Evolutionary conservation across 92 coral and sea anemone species (phyloP), one percentile per base, ranked within the genome.

Genomic region (Actinostola sp.): DNA sequence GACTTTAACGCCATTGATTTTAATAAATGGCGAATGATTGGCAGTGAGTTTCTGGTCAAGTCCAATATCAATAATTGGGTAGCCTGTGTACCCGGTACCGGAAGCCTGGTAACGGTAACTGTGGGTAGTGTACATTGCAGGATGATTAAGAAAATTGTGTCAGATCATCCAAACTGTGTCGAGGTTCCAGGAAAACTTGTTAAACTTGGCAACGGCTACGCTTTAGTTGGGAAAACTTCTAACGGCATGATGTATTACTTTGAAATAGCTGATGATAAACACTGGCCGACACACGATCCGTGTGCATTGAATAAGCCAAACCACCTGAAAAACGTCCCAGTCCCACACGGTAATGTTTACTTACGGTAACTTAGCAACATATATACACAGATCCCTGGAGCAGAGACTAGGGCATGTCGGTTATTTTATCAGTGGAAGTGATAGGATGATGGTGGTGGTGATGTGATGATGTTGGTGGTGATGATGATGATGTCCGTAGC

Each of bases 41-140:
- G 86, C 34, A 49, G 36, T 27, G 74, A 72, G 13, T 74, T 82
- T 28, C 71, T 82, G 29, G 51, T 82, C 63, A 82, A 69, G 69
- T 82, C 87, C 21, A 72, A 72, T 58, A 72, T 81, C 66, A 81
- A 81, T 24, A 74, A 81, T 30, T 81, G 86, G 86, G 66, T 73
- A 3, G 53, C 74, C 23, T 82, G 87, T 35, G 24, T 60, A 9
- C 75, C 71, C 1, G 71, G 64, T 23, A 48, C 24, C 2, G 87
- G 87, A 3, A 74, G 77, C 29, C 72, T 82, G 34, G 66, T 82
- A 13, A 67, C 58, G 1, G 41, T 62, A 71, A 63, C 41, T 13
- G 3, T 15, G 1, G 83, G 83, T 9, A 48, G 62, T 21, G 50
- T 78, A 23, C 30, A 59, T 13, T 78, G 83, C 33, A 61, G 69